A percentile compares a stretch with the other conserved stretches of the same genome.
Conservation (phyloP, 1,140 invertebrate species). For the Hydropsyche tenuis region DNA sequence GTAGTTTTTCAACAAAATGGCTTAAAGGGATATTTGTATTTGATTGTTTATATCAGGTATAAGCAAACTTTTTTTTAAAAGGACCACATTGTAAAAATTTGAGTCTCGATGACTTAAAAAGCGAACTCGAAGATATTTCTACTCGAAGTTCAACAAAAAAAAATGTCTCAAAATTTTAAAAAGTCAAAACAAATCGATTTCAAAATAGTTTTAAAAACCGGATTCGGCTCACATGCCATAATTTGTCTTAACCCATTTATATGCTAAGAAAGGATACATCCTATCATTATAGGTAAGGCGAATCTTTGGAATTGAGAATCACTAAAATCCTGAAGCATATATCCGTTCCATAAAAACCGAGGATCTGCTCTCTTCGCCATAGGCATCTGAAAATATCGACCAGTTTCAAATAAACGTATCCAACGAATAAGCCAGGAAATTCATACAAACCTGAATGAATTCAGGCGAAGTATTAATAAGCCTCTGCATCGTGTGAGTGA, state of each 20-base stretch:
- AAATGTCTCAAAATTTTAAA: no score
- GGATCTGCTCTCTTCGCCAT: constrained; percentile 81
- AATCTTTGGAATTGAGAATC: constrained; percentile 77
- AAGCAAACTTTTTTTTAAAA: no score
- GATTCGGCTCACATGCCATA: constrained; percentile 30
- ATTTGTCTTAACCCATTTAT: constrained; percentile 14
- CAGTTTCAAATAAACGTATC: not conserved
- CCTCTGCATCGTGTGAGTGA: constrained; percentile 91
- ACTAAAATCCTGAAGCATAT: constrained; percentile 74
- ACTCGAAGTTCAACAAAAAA: no score
- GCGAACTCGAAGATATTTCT: no score
- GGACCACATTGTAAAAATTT: no score
- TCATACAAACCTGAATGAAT: constrained; percentile 70
- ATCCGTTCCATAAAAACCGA: constrained; percentile 93
- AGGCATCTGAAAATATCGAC: constrained; percentile 62
- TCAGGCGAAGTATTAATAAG: constrained; percentile 87
- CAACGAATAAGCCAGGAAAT: constrained; percentile 32
- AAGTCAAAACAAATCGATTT: no score
- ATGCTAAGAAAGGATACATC: constrained; percentile 78
- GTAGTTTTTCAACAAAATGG: no score
- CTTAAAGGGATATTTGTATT: no score
- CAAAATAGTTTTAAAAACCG: constrained; percentile 29
- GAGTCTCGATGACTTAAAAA: no score
- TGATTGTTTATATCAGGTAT: no score
- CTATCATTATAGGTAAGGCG: constrained; percentile 86